phyloP scores from a whole-genome alignment of 2,888 invertebrate species.

The Tachina lurida region DNA sequence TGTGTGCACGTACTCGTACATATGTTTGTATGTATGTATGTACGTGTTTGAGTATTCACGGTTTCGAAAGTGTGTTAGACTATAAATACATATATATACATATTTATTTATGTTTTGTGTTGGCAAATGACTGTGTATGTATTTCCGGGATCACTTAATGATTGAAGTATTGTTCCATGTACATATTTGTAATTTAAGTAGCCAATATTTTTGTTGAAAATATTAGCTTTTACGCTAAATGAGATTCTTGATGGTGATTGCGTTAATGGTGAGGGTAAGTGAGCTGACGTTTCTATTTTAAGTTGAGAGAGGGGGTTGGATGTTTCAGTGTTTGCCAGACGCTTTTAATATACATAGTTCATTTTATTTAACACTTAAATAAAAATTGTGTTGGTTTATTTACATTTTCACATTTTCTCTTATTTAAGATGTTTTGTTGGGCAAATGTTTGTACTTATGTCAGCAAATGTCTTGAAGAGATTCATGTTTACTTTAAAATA shows the following conservation, averaged over 20 bases:
- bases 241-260: constrained; percentile 43
- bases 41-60: constrained; percentile 24
- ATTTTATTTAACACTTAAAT: constrained; percentile 17
- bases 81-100: no score
- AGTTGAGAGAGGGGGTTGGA: no score
- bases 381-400: not conserved
- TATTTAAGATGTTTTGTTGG: not conserved
- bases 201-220: constrained; percentile 39
- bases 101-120: not conserved
- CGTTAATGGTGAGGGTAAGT: constrained; percentile 13
- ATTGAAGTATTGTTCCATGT: constrained; percentile 35
- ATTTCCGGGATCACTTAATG: constrained; percentile 52
- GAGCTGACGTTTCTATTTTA: not conserved
- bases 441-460: not conserved
- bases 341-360: not conserved
- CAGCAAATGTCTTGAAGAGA: not conserved
- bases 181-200: constrained; percentile 33
- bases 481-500: no score
- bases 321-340: not conserved
- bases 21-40: not conserved
- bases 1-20: not conserved
- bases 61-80: constrained; percentile 30
- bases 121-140: constrained; percentile 12
- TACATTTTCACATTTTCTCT: constrained; percentile 4
- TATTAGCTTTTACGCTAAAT: constrained; percentile 54